Evolutionary conservation across 2,797 vertebrate genomes (phyloP), one percentile per base, ranked within the genome.

Genomic region (Acridotheres tristis): DNA sequence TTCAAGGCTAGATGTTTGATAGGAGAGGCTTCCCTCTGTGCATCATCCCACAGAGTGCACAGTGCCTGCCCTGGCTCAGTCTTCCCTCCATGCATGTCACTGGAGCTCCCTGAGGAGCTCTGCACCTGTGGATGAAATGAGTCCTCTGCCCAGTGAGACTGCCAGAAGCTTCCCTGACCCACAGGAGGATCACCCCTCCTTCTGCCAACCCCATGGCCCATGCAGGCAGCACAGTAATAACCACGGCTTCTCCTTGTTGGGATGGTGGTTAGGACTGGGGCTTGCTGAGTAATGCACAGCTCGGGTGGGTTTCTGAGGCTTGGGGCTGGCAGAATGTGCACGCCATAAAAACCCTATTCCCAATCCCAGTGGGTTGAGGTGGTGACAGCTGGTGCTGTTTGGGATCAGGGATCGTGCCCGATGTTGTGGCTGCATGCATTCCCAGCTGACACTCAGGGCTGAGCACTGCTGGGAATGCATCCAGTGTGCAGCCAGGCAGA

Each of bases 381-480:
- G 55, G 82, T 93, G 94, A 95, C 92, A 94, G 92, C 79, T 89
- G 87, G 73, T 94, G 89, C 73, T 92, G 66, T 57, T 81, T 83
- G 79, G 94, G 82, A 91, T 83, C 78, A 84, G 62, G 66, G 89
- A 96, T 73, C 21, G 1, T 20, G 82, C 76, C 87, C 90, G 80
- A 50, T 76, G 85, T 69, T 57, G 85, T 1, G n/a, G 75, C 87
- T 93, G 88, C 2, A 0, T 29, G 42, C 0, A 0, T 53, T 91
- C 71, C 74, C 92, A 92, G 90, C 84, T 87, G 84, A 92, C 92
- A 47, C 3, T 12, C 83, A 4, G 81, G 63, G 65, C 74, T 85
- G 83, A 95, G 80, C 63, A 1, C 50, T 73, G 77, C 84, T 88
- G 91, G 91, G 82, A 82, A 76, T 0, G 0, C 47, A 87, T 88